Evolutionary conservation across 1,140 invertebrate species (phyloP).

Genomic region (Sminthurides bifidus): DNA sequence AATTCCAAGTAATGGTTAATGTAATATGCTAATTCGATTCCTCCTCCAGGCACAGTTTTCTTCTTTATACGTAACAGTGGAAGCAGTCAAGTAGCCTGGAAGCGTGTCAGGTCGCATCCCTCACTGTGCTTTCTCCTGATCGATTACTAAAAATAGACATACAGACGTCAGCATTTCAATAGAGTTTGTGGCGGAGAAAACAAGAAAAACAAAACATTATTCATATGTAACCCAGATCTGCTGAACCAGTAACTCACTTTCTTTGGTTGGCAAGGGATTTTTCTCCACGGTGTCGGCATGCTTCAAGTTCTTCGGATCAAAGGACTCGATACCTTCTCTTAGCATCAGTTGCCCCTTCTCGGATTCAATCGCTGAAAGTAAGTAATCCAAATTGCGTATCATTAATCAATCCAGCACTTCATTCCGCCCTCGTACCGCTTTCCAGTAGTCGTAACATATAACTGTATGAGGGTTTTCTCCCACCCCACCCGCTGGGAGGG

Average conservation of each 20-base stretch:
- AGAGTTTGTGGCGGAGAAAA: not conserved
- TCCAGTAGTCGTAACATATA: too few species aligned
- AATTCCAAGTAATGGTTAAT: too few species aligned
- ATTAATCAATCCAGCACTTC: too few species aligned
- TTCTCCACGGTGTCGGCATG: constrained; percentile 81
- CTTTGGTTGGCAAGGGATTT: constrained; percentile 73
- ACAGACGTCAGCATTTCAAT: not conserved
- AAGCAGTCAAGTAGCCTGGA: not conserved
- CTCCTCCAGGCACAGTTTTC: not conserved
- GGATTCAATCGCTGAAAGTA: constrained; percentile 60
- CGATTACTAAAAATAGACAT: constrained; percentile 19
- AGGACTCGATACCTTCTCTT: constrained; percentile 76
- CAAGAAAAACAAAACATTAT: not conserved
- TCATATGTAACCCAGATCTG: not conserved
- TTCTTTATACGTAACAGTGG: constrained; percentile 2
- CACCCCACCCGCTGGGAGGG: too few species aligned
- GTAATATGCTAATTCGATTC: too few species aligned
- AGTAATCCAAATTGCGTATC: too few species aligned
- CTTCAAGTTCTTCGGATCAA: constrained; percentile 70
- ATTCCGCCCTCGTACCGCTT: too few species aligned
- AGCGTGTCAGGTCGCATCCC: too few species aligned
- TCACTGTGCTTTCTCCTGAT: constrained; percentile 27
- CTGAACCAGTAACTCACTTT: too few species aligned
- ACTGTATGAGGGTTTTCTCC: too few species aligned
- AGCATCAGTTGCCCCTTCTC: constrained; percentile 77